These are phyloP conservation scores for Pseudonaja textilis DNA, from an alignment of 2,113 vertebrate genomes.

Conservation along the genomic window DNA sequence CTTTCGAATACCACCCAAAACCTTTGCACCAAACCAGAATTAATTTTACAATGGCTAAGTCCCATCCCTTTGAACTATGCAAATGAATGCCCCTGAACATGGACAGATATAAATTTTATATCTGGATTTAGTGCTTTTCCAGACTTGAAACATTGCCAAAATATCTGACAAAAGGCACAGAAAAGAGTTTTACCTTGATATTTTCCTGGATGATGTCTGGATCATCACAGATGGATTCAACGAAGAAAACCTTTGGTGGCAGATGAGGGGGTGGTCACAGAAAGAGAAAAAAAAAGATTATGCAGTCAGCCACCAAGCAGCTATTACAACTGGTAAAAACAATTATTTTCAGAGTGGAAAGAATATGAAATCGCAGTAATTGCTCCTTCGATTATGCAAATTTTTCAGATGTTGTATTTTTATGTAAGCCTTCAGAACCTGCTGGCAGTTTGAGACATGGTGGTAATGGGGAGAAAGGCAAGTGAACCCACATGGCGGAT, in stretches of 20 bases:
- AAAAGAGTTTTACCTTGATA: slow-evolving; percentile 74
- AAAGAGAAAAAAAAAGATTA: neutral
- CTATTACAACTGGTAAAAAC: neutral
- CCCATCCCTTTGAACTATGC: neutral
- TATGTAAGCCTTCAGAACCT: neutral
- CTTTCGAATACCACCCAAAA: neutral
- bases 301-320: neutral
- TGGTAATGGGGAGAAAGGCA: neutral
- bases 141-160: neutral
- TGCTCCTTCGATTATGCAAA: neutral
- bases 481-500: too few species aligned
- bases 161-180: neutral
- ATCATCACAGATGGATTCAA: slow-evolving; percentile 89
- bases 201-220: slow-evolving; percentile 84
- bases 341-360: neutral
- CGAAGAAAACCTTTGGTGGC: slow-evolving; percentile 80
- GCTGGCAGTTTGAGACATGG: neutral
- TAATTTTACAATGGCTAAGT: neutral
- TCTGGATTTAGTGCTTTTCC: neutral
- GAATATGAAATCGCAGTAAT: neutral
- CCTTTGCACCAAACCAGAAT: neutral
- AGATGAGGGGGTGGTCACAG: neutral
- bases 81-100: neutral
- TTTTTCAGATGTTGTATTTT: neutral
- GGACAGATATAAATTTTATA: neutral